These are phyloP conservation scores for Bombyx mori DNA, from an alignment of 1,140 invertebrate species.

Conservation along the genomic window DNA sequence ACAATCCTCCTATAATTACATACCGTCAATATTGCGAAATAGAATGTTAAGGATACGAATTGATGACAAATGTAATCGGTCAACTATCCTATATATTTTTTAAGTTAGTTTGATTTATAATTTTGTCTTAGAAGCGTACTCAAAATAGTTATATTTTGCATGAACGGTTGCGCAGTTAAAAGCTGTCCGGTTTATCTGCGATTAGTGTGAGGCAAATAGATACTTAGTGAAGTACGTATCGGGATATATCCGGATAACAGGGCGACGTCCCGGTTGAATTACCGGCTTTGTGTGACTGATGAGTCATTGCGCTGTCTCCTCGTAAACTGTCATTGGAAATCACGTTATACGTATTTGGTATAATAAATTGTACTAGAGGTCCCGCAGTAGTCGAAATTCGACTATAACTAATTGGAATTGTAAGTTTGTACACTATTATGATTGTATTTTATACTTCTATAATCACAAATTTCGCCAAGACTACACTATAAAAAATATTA, in stretches of 20 bases:
- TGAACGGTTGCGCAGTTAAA: neutral
- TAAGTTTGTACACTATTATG: too few relatives aligned
- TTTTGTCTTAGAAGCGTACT: too few relatives aligned
- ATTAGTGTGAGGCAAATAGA: slow-evolving; percentile 11
- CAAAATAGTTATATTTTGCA: too few relatives aligned
- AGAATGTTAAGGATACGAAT: slow-evolving; percentile 3
- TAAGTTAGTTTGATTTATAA: too few relatives aligned
- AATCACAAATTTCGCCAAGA: too few relatives aligned
- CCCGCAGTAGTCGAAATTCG: too few relatives aligned
- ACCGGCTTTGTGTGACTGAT: slow-evolving; percentile 24
- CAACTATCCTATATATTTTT: too few relatives aligned
- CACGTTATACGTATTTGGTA: slow-evolving; percentile 1
- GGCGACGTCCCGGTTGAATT: slow-evolving; percentile 18
- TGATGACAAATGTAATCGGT: too few relatives aligned
- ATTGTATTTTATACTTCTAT: too few relatives aligned
- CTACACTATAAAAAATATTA: too few relatives aligned
- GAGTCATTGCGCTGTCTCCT: slow-evolving; percentile 14
- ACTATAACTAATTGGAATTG: too few relatives aligned
- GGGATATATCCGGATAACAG: slow-evolving; percentile 17
- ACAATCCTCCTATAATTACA: slow-evolving; percentile 50
- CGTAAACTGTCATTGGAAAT: slow-evolving; percentile 18
- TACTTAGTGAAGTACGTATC: slow-evolving; percentile 4
- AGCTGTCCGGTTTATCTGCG: slow-evolving; percentile 11
- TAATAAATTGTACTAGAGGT: too few relatives aligned
- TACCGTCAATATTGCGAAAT: slow-evolving; percentile 45